Conservation (phyloP, 1,140 invertebrate genomes). For the Temnothorax nylanderi region DNA sequence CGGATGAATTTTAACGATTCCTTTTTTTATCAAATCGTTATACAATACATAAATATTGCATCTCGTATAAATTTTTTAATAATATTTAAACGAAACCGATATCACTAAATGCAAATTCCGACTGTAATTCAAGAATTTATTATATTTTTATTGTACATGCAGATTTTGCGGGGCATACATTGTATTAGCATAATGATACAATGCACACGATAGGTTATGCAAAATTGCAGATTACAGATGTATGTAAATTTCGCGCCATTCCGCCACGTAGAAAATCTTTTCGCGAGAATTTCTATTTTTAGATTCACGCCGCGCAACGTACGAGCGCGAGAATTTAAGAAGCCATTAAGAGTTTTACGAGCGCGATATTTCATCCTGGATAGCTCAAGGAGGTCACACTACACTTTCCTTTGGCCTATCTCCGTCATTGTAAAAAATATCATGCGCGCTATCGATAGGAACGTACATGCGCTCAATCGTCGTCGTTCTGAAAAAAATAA, state of each 20-base stretch:
- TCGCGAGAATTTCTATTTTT: constrained; percentile 51
- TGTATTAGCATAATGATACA: constrained; percentile 24
- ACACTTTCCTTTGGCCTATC: constrained; percentile 21
- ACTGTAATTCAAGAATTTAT: not conserved
- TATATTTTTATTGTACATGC: constrained; percentile 5
- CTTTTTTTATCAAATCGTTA: not conserved
- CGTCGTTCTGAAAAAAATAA: constrained; percentile 4
- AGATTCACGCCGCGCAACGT: constrained; percentile 20
- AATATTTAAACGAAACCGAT: constrained; percentile 7
- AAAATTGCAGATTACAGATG: constrained; percentile 22
- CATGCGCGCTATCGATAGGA: constrained; percentile 22
- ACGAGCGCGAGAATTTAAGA: constrained; percentile 52
- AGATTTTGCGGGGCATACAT: constrained; percentile 1
- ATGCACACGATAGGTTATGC: constrained; percentile 10
- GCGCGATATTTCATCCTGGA: constrained; percentile 46
- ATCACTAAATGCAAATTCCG: not conserved
- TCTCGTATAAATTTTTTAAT: not conserved
- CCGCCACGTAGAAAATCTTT: constrained; percentile 23
- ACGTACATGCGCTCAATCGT: constrained; percentile 23
- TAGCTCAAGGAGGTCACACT: constrained; percentile 39
- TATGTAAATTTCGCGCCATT: constrained; percentile 19
- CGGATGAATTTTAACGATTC: not conserved
- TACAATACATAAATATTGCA: not conserved
- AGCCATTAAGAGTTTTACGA: constrained; percentile 58
- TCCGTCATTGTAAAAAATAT: constrained; percentile 49